These are phyloP conservation scores for Eledona agricola DNA, from an alignment of 2,888 invertebrate genomes.

Conservation along the genomic window DNA sequence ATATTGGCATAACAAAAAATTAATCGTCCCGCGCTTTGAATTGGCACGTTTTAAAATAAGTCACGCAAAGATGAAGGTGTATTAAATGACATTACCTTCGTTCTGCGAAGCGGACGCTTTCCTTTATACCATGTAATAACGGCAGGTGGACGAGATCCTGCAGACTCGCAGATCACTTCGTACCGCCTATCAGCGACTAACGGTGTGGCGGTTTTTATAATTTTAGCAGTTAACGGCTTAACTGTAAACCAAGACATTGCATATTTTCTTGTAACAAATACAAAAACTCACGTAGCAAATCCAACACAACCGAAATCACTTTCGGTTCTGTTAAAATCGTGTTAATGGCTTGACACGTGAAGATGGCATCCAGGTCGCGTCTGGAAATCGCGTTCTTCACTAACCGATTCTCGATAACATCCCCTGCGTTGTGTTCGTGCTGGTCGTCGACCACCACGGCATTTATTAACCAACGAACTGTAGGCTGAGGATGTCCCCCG, in stretches of 20 bases:
- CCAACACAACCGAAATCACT: constrained; percentile 78
- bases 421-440: constrained; percentile 84
- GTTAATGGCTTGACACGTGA: constrained; percentile 89
- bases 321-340: constrained; percentile 83
- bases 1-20: too few species aligned
- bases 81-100: constrained; percentile 74
- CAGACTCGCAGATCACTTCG: constrained; percentile 84
- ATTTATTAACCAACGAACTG: constrained; percentile 84
- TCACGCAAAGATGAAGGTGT: constrained; percentile 24
- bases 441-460: constrained; percentile 82
- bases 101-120: constrained; percentile 80
- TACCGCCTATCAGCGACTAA: constrained; percentile 85
- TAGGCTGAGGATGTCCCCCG: constrained; percentile 86
- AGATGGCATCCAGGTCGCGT: constrained; percentile 83
- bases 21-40: constrained; percentile 24
- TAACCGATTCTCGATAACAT: constrained; percentile 85
- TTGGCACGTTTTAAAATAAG: constrained; percentile 36
- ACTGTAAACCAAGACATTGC: constrained; percentile 66
- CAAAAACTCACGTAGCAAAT: constrained; percentile 83
- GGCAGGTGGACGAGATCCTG: constrained; percentile 86
- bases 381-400: constrained; percentile 78
- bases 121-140: constrained; percentile 91
- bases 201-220: constrained; percentile 73
- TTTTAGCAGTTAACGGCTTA: constrained; percentile 82
- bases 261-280: constrained; percentile 4